Conservation (phyloP, 2,113 vertebrate species). For the Bubo scandiacus region DNA sequence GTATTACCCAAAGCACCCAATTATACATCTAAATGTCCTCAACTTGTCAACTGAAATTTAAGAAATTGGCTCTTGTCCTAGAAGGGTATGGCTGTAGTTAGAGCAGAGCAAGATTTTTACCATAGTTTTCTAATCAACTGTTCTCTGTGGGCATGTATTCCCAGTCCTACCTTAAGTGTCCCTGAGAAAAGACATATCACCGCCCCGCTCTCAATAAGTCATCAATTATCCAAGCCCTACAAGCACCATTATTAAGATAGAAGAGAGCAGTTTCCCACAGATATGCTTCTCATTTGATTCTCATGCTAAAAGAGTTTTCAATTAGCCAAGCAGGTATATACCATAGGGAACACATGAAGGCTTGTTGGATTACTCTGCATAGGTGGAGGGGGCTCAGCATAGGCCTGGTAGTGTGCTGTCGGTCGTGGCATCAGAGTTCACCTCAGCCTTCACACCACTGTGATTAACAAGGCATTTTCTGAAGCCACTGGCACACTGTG, state of each 20-base stretch:
- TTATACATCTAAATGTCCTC: not conserved
- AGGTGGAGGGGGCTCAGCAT: fast-evolving
- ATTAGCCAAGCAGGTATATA: not conserved
- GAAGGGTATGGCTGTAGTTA: not conserved
- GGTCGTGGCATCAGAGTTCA: not conserved
- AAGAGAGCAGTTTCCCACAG: not conserved
- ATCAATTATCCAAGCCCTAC: not conserved
- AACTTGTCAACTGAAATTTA: slow-evolving; percentile 11
- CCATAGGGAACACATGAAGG: not conserved
- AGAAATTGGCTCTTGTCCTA: not conserved
- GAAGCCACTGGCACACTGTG: not conserved
- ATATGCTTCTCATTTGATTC: not conserved
- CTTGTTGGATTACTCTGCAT: not conserved
- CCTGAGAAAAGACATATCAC: slow-evolving; percentile 14
- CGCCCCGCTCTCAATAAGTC: not conserved
- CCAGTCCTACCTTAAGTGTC: not conserved
- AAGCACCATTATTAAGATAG: not conserved
- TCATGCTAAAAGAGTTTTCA: not conserved
- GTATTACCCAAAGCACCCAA: not conserved
- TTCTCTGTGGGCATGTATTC: not conserved
- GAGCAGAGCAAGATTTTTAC: slow-evolving; percentile 24
- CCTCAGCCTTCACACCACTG: not conserved
- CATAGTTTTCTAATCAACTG: slow-evolving; percentile 8
- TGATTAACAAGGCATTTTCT: not conserved
- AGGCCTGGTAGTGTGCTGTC: not conserved